Evolutionary conservation across 2,888 invertebrate species (phyloP).

Genomic region (Lasioglossum zephyrum): DNA sequence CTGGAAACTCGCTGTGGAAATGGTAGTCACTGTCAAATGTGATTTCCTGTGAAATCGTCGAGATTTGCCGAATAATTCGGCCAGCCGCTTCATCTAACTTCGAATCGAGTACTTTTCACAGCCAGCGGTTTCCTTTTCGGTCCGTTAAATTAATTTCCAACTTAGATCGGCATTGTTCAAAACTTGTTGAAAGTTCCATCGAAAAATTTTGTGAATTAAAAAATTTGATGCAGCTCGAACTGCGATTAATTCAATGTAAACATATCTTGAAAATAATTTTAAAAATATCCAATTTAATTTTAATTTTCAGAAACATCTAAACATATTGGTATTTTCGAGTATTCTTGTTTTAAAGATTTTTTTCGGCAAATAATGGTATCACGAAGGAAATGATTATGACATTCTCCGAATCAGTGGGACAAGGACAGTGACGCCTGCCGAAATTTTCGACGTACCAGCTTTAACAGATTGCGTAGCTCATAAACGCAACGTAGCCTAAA

Average conservation of each 20-base stretch:
- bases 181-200: background rate
- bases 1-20: constrained; percentile 47
- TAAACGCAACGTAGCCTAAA: constrained; percentile 80
- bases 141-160: background rate
- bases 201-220: background rate
- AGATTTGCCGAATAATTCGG: constrained; percentile 38
- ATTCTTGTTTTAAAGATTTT: background rate
- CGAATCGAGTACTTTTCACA: background rate
- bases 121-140: background rate
- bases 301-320: background rate
- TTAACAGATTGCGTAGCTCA: constrained; percentile 76
- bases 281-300: no score
- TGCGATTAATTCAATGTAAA: background rate
- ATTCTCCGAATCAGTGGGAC: background rate
- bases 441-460: constrained; percentile 77
- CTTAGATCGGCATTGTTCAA: fast-evolving
- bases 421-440: constrained; percentile 1
- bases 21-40: constrained; percentile 54
- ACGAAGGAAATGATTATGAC: background rate
- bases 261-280: background rate
- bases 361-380: background rate
- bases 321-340: background rate
- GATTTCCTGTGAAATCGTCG: constrained; percentile 51
- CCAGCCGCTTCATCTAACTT: background rate
- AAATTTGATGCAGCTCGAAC: background rate